Evolutionary conservation across 2,113 vertebrate genomes (phyloP), one percentile per base, ranked within the genome.

Genomic region (Morone saxatilis): DNA sequence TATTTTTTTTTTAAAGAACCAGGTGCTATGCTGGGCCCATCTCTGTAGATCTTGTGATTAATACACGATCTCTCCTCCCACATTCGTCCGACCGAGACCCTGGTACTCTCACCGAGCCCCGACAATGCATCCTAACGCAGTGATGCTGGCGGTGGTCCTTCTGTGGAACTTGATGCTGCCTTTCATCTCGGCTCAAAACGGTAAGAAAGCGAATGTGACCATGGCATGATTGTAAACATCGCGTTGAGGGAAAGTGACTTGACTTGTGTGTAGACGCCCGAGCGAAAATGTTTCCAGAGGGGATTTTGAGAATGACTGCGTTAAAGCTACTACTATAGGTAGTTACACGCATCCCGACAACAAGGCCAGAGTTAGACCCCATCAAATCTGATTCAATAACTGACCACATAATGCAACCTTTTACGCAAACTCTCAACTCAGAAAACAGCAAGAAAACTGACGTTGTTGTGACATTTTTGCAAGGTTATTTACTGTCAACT

Each of bases 111-210:
- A 50, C 31, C 88, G 43, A 87, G 76, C 66, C 86, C 87, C 84
- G 43, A 88, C 76, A n/a, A 94, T 95, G 95, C 90, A 85, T 90
- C 86, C 90, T 63, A 80, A 80, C 87, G 89, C 93, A 81, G 91
- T 70, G 89, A 93, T 94, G 88, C 88, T 95, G 85, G 89, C 91
- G 75, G 75, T 86, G 87, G 84, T 94, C 77, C 91, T 95, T 17
- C 16, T 95, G 79, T 92, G 92, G 81, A 94, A 92, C 91, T 87
- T 89, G 83, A 93, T 94, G 93, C 87, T 94, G 82, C 93, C 93
- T 7, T 84, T 89, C 84, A 78, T 63, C 88, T 91, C 89, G 71
- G 90, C 95, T 70, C 95, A 96, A 69, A 96, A 94, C 94, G 95
- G 95, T 96, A 96, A 95, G 95, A 40, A 78, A 41, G 77, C 78